Percentiles rank a stretch among this genome's conserved stretches.
Evolutionary conservation across 92 coral and sea anemone species (phyloP).

Genomic region (Palythoa grandiflora): DNA sequence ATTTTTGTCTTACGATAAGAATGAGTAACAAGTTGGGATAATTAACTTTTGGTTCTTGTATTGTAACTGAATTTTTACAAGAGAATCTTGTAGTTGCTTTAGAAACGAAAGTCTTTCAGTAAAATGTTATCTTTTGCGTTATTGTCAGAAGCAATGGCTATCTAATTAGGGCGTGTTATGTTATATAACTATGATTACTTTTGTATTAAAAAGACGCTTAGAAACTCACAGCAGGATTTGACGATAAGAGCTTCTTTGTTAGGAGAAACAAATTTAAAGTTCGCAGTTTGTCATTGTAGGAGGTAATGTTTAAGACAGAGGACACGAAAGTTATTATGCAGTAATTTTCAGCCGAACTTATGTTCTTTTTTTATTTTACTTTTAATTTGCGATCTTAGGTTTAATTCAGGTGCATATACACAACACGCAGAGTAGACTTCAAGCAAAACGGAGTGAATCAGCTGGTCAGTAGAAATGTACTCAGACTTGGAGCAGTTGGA

Average conservation of each 20-base stretch:
- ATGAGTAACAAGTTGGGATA: conserved; percentile 3
- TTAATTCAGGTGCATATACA: background rate
- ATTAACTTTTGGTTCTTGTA: background rate
- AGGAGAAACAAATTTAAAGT: background rate
- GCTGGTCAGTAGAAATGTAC: too few relatives aligned
- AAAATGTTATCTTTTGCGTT: background rate
- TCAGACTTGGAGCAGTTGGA: too few relatives aligned
- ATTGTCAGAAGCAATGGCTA: background rate
- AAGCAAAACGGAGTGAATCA: too few relatives aligned
- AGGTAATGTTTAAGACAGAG: too few relatives aligned
- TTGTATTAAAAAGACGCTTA: background rate
- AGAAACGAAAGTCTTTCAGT: background rate
- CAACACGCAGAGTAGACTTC: background rate
- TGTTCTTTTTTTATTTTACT: background rate
- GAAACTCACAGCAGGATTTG: background rate
- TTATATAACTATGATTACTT: background rate
- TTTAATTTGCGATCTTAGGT: background rate
- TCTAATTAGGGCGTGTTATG: background rate
- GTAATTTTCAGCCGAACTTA: background rate
- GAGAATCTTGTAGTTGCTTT: background rate
- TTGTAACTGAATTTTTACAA: background rate
- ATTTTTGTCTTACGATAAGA: background rate
- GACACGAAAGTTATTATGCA: background rate
- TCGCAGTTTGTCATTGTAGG: background rate
- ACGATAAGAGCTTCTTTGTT: background rate